A percentile compares a stretch with the other conserved stretches of the same genome.
These are phyloP conservation scores for Dendrocincla fuliginosa DNA, from an alignment of 2,797 vertebrate species.

Conservation along the genomic window DNA sequence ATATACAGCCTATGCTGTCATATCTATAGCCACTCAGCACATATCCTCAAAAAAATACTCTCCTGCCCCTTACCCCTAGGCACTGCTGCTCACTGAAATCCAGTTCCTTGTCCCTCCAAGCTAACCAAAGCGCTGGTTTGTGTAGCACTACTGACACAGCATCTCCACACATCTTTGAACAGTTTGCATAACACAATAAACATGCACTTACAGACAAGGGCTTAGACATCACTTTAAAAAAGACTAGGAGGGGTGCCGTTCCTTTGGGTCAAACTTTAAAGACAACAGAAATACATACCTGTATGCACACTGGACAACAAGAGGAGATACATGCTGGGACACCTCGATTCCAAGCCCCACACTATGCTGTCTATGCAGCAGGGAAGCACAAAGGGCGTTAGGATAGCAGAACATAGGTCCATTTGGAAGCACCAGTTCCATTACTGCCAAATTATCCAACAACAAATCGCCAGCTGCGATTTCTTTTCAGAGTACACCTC, in stretches of 20 bases:
- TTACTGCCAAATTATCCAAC: background rate
- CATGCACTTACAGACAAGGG: background rate
- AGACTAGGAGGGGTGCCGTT: background rate
- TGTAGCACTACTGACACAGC: background rate
- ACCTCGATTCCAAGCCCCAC: background rate
- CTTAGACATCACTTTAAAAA: background rate
- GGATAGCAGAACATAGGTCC: background rate
- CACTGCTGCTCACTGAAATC: background rate
- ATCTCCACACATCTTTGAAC: background rate
- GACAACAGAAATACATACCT: background rate
- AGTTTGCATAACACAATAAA: background rate
- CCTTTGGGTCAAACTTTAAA: background rate
- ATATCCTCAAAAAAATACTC: background rate
- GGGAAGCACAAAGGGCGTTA: background rate
- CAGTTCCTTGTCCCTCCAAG: background rate
- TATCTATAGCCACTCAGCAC: background rate
- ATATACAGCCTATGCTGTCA: background rate
- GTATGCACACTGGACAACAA: background rate
- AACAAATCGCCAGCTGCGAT: background rate
- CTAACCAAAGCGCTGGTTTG: background rate
- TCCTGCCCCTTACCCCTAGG: background rate
- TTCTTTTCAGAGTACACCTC: background rate
- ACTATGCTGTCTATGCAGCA: accelerated
- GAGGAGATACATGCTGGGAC: background rate
- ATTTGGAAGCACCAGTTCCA: background rate